Percentiles rank a stretch among this genome's conserved stretches.
phyloP scores from a whole-genome alignment of 2,797 vertebrate genomes.

The Stomatorhinus walkeri region DNA sequence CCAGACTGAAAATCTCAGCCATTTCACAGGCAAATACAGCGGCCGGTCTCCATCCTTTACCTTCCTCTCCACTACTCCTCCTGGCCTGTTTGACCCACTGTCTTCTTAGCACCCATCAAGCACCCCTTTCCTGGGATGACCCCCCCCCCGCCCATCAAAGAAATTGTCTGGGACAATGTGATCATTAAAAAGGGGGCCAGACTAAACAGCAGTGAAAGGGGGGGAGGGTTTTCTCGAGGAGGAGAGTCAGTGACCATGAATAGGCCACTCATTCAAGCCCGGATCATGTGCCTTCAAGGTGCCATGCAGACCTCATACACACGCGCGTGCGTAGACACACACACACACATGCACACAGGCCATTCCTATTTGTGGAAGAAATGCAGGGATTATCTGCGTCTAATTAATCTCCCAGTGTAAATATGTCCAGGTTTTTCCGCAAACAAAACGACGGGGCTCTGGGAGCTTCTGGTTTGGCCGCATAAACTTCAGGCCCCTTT shows the following conservation, averaged over 20 bases:
- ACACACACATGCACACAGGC: neutral
- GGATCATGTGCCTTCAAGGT: neutral
- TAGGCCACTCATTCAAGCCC: neutral
- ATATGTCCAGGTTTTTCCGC: neutral
- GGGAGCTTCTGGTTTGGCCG: neutral
- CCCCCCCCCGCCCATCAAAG: neutral
- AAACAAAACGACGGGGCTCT: neutral
- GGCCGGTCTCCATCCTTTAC: neutral
- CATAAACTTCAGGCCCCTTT: constrained; percentile 22
- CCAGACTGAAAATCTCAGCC: constrained; percentile 52
- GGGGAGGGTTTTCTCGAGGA: neutral
- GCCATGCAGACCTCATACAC: neutral
- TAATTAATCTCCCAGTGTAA: neutral
- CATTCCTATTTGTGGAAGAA: neutral
- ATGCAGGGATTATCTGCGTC: neutral
- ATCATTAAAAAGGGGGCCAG: neutral
- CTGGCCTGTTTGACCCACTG: neutral
- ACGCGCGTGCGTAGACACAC: neutral
- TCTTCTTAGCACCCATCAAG: neutral
- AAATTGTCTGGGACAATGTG: neutral
- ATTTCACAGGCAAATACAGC: constrained; percentile 27
- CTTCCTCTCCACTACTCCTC: neutral
- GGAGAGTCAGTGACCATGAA: neutral
- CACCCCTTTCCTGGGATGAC: neutral
- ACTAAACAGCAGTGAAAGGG: neutral